These are phyloP conservation scores for Accipiter virgatus DNA, from an alignment of 2,113 vertebrate species.

Conservation along the genomic window DNA sequence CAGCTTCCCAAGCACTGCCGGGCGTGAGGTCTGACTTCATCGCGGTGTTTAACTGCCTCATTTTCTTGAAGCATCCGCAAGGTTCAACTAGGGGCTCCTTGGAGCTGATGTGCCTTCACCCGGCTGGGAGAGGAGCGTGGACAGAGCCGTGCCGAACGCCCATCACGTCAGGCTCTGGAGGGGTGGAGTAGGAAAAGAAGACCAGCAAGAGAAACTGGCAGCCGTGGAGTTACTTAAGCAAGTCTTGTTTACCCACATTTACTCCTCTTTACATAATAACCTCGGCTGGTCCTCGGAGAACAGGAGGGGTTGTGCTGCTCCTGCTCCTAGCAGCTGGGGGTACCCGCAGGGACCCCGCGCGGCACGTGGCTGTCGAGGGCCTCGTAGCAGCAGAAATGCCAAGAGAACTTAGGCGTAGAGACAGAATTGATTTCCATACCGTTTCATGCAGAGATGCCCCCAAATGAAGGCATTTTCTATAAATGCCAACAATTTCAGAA, in stretches of 20 bases:
- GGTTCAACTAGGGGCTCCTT: neutral
- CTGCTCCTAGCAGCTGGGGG: neutral
- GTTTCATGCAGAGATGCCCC: neutral
- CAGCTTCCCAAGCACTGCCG: neutral
- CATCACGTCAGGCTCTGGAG: neutral
- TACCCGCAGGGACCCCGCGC: neutral
- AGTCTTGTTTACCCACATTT: constrained; percentile 19
- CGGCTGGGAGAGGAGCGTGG: neutral
- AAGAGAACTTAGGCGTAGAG: neutral
- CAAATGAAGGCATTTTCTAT: neutral
- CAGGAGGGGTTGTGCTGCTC: neutral
- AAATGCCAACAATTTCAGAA: neutral
- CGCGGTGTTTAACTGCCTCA: neutral
- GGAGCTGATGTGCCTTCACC: neutral
- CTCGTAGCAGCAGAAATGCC: neutral
- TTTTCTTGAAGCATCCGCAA: neutral
- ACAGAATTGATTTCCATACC: neutral
- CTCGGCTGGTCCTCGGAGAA: neutral
- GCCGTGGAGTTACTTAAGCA: constrained; percentile 22
- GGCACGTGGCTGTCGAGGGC: accelerated
- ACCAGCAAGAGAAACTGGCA: neutral
- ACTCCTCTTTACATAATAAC: constrained; percentile 30
- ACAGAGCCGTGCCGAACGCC: neutral
- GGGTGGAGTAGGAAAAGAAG: neutral
- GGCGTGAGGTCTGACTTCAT: neutral